Conservation (phyloP, 2,797 vertebrate species). For the Pachyuromys duprasi region DNA sequence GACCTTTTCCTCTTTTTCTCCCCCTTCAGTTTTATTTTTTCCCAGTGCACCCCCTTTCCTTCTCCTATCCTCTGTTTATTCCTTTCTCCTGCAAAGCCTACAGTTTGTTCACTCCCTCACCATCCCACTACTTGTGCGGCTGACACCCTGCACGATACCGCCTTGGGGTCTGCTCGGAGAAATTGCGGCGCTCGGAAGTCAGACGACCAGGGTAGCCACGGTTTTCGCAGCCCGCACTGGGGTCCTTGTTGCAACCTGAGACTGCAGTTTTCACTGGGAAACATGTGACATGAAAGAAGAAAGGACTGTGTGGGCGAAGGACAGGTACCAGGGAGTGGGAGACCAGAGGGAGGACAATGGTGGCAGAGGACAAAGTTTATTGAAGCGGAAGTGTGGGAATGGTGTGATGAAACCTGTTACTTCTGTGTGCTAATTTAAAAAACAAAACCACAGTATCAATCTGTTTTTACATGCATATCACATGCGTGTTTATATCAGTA, state of each 20-base stretch:
- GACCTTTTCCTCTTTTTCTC: constrained; percentile 81
- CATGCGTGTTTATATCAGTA: neutral
- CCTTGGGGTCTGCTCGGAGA: neutral
- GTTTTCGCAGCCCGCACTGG: neutral
- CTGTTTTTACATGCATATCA: neutral
- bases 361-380: neutral
- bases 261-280: neutral
- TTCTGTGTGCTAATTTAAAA: neutral
- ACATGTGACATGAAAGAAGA: neutral
- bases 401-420: neutral
- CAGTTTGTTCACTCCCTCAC: neutral
- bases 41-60: neutral
- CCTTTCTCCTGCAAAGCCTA: neutral
- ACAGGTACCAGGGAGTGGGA: neutral
- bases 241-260: neutral
- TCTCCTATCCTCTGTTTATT: no score
- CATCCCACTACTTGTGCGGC: neutral
- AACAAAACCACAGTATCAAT: neutral
- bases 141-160: neutral
- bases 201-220: neutral
- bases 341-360: neutral
- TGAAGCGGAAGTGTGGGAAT: neutral
- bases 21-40: neutral
- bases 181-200: neutral
- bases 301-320: neutral